Conservation (phyloP, 2,797 vertebrate species). For the Smutsia temminckii region DNA sequence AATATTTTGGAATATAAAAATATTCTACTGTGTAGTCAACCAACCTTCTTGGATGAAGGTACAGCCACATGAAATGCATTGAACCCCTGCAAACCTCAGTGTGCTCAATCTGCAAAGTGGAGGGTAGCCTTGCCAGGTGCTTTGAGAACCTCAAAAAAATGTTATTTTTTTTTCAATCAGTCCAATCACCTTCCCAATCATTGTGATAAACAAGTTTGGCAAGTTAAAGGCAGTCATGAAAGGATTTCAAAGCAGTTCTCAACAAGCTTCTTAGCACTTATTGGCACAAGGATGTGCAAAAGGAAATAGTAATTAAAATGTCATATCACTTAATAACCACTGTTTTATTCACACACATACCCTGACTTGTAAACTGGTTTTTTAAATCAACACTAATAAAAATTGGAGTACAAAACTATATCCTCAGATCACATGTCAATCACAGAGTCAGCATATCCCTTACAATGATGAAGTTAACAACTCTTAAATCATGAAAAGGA, state of each 20-base stretch:
- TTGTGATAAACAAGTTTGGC: conserved; percentile 54
- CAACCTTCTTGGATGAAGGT: not conserved
- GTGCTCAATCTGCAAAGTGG: not conserved
- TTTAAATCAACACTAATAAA: conserved; percentile 15
- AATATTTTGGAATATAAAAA: not conserved
- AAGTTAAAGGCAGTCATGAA: conserved; percentile 43
- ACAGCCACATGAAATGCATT: not conserved
- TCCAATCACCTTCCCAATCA: not conserved
- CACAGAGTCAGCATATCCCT: not conserved
- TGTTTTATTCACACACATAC: conserved; percentile 29
- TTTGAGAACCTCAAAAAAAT: conserved; percentile 28
- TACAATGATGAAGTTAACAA: not conserved
- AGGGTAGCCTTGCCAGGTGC: not conserved
- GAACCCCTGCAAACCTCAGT: not conserved
- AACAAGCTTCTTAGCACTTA: conserved; percentile 19
- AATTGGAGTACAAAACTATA: conserved; percentile 27
- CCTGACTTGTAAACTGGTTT: conserved; percentile 28
- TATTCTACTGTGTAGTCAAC: not conserved
- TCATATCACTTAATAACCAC: conserved; percentile 24
- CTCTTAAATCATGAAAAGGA: not conserved
- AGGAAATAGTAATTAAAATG: not conserved
- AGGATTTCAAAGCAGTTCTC: conserved; percentile 47
- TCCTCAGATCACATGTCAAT: not conserved
- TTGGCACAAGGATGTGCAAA: not conserved
- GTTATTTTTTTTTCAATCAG: conserved; percentile 6